Evolutionary conservation across 2,797 vertebrate genomes (phyloP).

Genomic region (Centroberyx gerrardi): DNA sequence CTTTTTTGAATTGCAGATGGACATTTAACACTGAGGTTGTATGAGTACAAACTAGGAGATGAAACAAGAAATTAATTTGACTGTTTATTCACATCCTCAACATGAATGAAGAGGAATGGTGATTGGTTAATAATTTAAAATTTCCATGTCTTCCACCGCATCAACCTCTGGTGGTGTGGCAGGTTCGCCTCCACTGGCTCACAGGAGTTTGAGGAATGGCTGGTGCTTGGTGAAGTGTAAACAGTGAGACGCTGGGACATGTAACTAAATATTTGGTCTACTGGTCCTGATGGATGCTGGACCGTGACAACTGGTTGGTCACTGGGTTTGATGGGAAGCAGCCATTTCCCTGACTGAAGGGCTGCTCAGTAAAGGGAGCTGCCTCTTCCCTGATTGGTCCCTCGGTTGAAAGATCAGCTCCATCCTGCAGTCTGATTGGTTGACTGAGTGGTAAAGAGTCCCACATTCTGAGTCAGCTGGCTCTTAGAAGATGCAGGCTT

Average conservation of each 20-base stretch:
- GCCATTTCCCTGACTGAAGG: too few relatives aligned
- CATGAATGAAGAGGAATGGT: neutral
- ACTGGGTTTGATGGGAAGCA: neutral
- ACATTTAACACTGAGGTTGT: too few relatives aligned
- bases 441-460: too few relatives aligned
- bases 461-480: too few relatives aligned
- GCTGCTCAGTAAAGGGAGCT: neutral
- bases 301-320: slow-evolving; percentile 5
- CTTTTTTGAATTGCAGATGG: too few relatives aligned
- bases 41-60: too few relatives aligned
- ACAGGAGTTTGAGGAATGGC: slow-evolving; percentile 11
- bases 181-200: neutral
- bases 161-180: neutral
- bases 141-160: too few relatives aligned
- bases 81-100: too few relatives aligned
- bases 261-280: slow-evolving; percentile 2
- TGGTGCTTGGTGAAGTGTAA: slow-evolving; percentile 1
- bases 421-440: too few relatives aligned
- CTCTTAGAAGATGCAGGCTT: too few relatives aligned
- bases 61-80: too few relatives aligned
- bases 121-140: neutral
- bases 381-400: slow-evolving; percentile 18
- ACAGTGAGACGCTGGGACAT: slow-evolving; percentile 12
- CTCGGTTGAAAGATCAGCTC: neutral
- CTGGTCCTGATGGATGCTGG: slow-evolving; percentile 10